Conservation (phyloP, 37 sponge, comb jelly and placozoan species). For the Cliona cf. orientalis region DNA sequence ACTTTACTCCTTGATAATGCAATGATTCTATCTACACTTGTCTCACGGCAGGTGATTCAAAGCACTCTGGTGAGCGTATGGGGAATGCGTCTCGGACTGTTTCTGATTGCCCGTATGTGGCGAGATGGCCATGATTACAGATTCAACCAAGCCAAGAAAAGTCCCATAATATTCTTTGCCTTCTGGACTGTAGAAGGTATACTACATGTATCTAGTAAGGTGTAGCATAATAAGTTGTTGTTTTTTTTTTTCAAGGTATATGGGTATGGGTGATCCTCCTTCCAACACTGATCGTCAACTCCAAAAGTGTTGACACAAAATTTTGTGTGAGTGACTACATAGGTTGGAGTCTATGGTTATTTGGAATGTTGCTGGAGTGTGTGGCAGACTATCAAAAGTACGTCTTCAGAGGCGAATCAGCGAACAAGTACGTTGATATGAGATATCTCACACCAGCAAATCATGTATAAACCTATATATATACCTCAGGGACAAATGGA, state of each 20-base stretch:
- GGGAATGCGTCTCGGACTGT: too few relatives aligned
- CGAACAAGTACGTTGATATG: constrained; percentile 61
- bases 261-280: constrained; percentile 86
- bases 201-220: too few relatives aligned
- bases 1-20: too few relatives aligned
- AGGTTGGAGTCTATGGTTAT: constrained; percentile 88
- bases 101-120: too few relatives aligned
- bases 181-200: too few relatives aligned
- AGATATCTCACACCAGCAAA: not conserved
- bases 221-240: too few relatives aligned
- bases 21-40: too few relatives aligned
- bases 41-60: too few relatives aligned
- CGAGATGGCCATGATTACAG: too few relatives aligned
- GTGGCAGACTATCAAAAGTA: constrained; percentile 94
- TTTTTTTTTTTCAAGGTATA: constrained; percentile 39
- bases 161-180: too few relatives aligned
- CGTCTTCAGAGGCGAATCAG: constrained; percentile 74
- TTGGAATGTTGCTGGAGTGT: constrained; percentile 81
- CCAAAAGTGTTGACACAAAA: constrained; percentile 56
- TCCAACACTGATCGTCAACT: constrained; percentile 85
- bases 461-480: not conserved
- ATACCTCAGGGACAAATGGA: constrained; percentile 67
- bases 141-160: too few relatives aligned
- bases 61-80: too few relatives aligned
- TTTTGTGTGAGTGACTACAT: constrained; percentile 61